Conservation (phyloP, 2,797 vertebrate genomes). For the Taenioides sp. region DNA sequence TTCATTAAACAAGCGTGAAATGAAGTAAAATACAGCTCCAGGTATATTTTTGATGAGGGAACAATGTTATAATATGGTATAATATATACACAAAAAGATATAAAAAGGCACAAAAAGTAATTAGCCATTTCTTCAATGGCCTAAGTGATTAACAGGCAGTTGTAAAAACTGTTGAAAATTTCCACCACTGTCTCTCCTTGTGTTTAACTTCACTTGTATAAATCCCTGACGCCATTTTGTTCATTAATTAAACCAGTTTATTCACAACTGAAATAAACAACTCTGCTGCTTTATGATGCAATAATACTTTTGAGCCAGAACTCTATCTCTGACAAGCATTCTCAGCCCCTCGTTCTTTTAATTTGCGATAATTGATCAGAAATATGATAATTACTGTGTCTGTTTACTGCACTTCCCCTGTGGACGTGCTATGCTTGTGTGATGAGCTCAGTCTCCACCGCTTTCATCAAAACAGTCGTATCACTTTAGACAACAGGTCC, state of each 20-base stretch:
- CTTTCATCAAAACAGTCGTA: neutral
- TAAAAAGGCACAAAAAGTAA: too few relatives aligned
- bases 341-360: neutral
- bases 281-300: slow-evolving; percentile 4
- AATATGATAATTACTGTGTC: slow-evolving; percentile 4
- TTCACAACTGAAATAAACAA: neutral
- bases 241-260: neutral
- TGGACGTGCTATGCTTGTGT: neutral
- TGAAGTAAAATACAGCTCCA: too few relatives aligned
- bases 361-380: slow-evolving; percentile 7
- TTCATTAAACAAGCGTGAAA: too few relatives aligned
- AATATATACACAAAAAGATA: too few relatives aligned
- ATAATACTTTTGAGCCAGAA: neutral
- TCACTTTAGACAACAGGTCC: slow-evolving; percentile 14
- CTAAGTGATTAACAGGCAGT: too few relatives aligned
- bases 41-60: too few relatives aligned
- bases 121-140: too few relatives aligned
- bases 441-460: slow-evolving; percentile 1
- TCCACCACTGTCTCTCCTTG: neutral
- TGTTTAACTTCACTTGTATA: neutral
- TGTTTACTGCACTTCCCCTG: neutral
- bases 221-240: neutral
- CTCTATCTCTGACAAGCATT: slow-evolving; percentile 1
- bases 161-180: neutral
- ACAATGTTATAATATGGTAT: too few relatives aligned